phyloP scores from a whole-genome alignment of 2,113 vertebrate genomes.

The Entomyzon cyanotis region DNA sequence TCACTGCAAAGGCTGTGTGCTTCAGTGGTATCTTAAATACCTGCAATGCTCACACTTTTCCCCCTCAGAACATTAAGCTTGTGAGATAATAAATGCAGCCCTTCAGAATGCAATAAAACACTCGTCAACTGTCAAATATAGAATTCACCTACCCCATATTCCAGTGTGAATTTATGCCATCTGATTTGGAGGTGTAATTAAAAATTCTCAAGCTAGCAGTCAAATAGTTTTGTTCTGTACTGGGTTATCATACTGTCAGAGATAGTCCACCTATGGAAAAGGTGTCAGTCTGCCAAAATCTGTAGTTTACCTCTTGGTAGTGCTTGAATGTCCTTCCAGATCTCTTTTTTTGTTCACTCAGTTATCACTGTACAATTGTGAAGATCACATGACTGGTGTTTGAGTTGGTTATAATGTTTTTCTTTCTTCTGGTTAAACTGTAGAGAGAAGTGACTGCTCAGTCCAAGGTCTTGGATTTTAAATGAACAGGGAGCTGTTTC shows the following conservation, averaged over 20 bases:
- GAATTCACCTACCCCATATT: not conserved
- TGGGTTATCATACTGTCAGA: not conserved
- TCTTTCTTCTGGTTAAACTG: slow-evolving; percentile 23
- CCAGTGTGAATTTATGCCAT: not conserved
- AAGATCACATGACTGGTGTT: not conserved
- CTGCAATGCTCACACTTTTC: not conserved
- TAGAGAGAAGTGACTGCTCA: not conserved
- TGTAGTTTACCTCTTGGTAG: not conserved
- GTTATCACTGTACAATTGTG: not conserved
- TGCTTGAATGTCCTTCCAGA: not conserved
- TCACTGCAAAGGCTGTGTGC: not conserved
- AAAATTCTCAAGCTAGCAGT: not conserved
- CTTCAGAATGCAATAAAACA: not conserved
- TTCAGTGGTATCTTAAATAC: not conserved
- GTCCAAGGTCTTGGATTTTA: slow-evolving; percentile 37
- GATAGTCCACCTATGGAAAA: not conserved
- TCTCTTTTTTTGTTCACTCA: not conserved
- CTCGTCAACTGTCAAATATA: not conserved
- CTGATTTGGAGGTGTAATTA: not conserved
- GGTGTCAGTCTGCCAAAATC: not conserved
- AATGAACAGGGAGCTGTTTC: not conserved
- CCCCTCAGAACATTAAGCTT: not conserved
- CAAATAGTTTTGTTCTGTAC: not conserved
- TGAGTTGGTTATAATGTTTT: not conserved
- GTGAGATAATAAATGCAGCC: not conserved